These are phyloP conservation scores for Turritopsis rubra DNA, from an alignment of 30 jellyfish, hydroid and myxozoan genomes.

Conservation along the genomic window DNA sequence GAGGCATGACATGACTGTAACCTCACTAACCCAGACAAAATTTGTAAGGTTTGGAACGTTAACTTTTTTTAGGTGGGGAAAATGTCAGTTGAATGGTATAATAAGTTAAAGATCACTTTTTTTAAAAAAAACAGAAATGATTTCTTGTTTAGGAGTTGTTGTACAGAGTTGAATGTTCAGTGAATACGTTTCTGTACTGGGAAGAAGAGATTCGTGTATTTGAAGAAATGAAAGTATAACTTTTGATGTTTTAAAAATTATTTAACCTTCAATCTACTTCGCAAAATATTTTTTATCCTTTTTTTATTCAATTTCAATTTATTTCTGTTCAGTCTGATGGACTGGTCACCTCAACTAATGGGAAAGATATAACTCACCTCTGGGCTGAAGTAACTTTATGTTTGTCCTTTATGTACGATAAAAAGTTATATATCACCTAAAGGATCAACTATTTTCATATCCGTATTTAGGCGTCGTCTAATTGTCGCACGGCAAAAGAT, in stretches of 20 bases:
- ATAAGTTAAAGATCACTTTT: too few species aligned
- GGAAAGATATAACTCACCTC: conserved; percentile 45
- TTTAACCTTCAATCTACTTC: background rate
- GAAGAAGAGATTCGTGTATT: conserved; percentile 70
- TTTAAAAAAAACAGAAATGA: too few species aligned
- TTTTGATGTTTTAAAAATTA: background rate
- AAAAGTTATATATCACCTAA: background rate
- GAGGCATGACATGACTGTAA: too few species aligned
- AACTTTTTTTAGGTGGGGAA: too few species aligned
- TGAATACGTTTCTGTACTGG: conserved; percentile 76
- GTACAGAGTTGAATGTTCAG: conserved; percentile 49
- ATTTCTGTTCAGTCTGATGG: conserved; percentile 27
- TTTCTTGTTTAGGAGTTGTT: conserved; percentile 50
- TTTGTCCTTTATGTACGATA: background rate
- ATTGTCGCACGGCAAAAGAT: conserved; percentile 59
- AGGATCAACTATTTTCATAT: background rate
- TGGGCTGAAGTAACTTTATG: conserved; percentile 85
- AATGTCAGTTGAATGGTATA: too few species aligned
- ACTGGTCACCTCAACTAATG: conserved; percentile 28
- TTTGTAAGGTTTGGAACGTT: background rate
- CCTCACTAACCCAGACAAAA: too few species aligned
- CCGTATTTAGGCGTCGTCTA: conserved; percentile 69
- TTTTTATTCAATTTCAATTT: background rate
- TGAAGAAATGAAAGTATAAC: conserved; percentile 71
- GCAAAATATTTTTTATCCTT: too few species aligned